Conservation (phyloP, 2,888 invertebrate genomes). For the Latrodectus hesperus region DNA sequence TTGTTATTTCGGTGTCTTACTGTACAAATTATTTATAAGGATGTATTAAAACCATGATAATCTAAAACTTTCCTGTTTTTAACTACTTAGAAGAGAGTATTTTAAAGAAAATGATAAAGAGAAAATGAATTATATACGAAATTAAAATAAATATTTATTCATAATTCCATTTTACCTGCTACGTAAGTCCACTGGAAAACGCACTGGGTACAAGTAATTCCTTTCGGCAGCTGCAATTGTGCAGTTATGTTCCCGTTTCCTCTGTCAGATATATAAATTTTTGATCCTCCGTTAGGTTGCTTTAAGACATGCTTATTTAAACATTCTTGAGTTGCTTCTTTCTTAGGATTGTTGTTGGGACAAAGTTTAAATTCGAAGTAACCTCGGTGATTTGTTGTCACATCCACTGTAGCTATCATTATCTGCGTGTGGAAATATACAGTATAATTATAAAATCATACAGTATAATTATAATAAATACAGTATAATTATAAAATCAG, state of each 20-base stretch:
- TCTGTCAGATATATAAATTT: constrained; percentile 66
- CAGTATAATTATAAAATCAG: too few species aligned
- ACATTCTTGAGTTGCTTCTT: constrained; percentile 85
- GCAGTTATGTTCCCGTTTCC: constrained; percentile 60
- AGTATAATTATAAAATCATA: too few species aligned
- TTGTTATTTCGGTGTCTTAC: too few species aligned
- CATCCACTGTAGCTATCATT: constrained; percentile 84
- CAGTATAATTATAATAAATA: too few species aligned
- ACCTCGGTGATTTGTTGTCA: constrained; percentile 92
- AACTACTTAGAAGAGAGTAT: too few species aligned
- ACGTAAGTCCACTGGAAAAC: constrained; percentile 76
- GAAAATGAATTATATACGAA: background rate
- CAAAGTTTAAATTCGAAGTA: constrained; percentile 90
- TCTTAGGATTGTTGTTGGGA: constrained; percentile 85
- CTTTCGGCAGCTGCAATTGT: constrained; percentile 80
- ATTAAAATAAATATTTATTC: background rate
- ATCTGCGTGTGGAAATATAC: constrained; percentile 10
- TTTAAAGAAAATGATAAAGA: background rate
- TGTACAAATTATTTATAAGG: too few species aligned
- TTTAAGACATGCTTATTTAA: constrained; percentile 82
- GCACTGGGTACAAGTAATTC: constrained; percentile 76
- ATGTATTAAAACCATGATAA: too few species aligned
- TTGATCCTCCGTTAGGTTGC: constrained; percentile 80
- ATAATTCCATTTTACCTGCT: constrained; percentile 72
- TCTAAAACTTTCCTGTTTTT: too few species aligned